Conservation (phyloP, 1,140 invertebrate species). For the Stratiolaelaps scimitus region DNA sequence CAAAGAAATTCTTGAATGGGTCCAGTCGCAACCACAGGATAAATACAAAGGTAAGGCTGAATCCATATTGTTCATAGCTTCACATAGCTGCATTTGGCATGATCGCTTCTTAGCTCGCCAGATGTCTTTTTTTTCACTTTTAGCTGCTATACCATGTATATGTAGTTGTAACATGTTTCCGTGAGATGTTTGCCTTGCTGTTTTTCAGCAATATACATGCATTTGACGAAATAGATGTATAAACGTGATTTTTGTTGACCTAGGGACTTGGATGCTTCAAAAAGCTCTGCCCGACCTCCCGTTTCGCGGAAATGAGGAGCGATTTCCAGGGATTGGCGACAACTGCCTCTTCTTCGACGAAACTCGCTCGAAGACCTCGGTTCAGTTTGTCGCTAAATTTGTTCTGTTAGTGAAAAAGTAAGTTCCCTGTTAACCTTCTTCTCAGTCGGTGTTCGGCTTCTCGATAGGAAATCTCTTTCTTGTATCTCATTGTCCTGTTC, state of each 20-base stretch:
- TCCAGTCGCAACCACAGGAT: not conserved
- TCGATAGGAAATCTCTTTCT: not conserved
- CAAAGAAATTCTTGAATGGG: constrained; percentile 5
- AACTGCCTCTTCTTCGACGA: constrained; percentile 21
- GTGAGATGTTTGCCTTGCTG: not conserved
- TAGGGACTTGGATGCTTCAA: not conserved
- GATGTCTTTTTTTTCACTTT: not conserved
- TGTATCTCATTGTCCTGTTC: not conserved
- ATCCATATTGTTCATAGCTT: not conserved
- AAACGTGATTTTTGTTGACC: too few species aligned
- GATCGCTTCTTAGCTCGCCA: not conserved
- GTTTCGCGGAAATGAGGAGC: constrained; percentile 5
- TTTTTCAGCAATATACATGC: too few species aligned
- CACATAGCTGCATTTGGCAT: too few species aligned
- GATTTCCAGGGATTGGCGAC: not conserved
- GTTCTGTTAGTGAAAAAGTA: not conserved
- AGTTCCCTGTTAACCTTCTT: not conserved
- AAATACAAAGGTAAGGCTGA: not conserved
- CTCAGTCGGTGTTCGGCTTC: not conserved
- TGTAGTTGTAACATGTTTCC: not conserved
- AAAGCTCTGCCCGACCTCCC: not conserved
- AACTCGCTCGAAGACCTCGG: not conserved
- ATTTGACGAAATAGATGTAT: too few species aligned
- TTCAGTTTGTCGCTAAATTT: constrained; percentile 21
- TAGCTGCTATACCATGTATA: not conserved